phyloP scores from a whole-genome alignment of 2,797 vertebrate genomes.

The Enteromius afrohamiltoni region DNA sequence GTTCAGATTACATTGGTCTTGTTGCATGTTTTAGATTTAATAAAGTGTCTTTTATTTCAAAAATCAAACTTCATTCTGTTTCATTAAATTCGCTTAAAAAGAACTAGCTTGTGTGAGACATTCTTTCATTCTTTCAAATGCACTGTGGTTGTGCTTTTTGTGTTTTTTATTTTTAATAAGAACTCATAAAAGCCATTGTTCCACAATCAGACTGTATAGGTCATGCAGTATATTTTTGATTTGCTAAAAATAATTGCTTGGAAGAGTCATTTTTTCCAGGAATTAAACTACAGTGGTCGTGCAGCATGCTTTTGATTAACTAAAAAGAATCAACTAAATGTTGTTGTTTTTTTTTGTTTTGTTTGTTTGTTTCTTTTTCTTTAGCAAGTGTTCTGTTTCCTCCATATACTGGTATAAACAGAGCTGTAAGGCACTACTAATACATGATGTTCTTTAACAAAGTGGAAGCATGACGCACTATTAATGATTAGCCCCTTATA shows the following conservation, averaged over 20 bases:
- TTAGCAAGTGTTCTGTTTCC: not conserved
- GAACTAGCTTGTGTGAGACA: not conserved
- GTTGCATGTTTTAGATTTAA: not conserved
- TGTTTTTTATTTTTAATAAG: not conserved
- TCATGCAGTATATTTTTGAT: not conserved
- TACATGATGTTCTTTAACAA: conserved; percentile 8
- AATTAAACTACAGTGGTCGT: not conserved
- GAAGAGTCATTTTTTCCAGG: not conserved
- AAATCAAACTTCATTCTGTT: not conserved
- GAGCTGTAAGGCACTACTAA: not conserved
- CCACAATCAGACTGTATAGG: not conserved
- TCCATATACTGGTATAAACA: not conserved
- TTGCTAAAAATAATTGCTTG: not conserved
- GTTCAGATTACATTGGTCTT: not conserved
- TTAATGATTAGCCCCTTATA: not conserved
- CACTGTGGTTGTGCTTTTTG: not conserved
- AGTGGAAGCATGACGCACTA: not conserved
- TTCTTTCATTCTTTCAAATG: not conserved
- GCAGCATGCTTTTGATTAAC: not conserved
- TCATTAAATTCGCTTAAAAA: not conserved
- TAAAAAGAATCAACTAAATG: not conserved
- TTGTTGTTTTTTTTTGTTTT: no score
- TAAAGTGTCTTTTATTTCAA: not conserved
- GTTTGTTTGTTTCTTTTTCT: not conserved
- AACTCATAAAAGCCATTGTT: conserved; percentile 3